phyloP scores from a whole-genome alignment of 2,113 vertebrate species.

The Potamarius usumacintae region DNA sequence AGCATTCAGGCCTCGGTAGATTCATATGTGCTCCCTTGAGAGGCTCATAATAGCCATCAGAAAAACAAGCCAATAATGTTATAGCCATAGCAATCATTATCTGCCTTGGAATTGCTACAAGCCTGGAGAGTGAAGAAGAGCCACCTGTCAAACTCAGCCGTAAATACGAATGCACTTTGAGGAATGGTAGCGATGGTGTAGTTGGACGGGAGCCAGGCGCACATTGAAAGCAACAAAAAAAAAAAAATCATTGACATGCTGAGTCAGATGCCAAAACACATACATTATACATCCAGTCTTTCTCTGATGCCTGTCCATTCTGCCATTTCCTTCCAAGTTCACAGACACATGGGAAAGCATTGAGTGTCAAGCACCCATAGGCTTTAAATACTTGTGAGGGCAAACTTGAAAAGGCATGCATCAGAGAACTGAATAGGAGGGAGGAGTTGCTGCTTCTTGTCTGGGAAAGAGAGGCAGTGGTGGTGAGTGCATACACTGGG shows the following conservation, averaged over 20 bases:
- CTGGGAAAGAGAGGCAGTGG: slow-evolving; percentile 8
- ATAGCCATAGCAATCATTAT: slow-evolving; percentile 70
- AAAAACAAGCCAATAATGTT: slow-evolving; percentile 74
- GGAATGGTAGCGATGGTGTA: slow-evolving; percentile 68
- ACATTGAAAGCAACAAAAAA: slow-evolving; percentile 63
- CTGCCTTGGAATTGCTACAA: slow-evolving; percentile 68
- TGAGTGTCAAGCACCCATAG: slow-evolving; percentile 26
- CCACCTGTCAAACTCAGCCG: slow-evolving; percentile 65
- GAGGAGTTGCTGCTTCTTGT: slow-evolving; percentile 14
- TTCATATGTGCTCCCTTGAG: slow-evolving; percentile 63
- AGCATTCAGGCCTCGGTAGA: slow-evolving; percentile 50
- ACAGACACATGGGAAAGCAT: slow-evolving; percentile 25
- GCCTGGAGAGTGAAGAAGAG: slow-evolving; percentile 61
- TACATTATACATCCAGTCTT: slow-evolving; percentile 47
- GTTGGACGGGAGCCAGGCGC: slow-evolving; percentile 68
- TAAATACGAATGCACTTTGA: slow-evolving; percentile 76
- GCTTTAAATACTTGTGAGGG: slow-evolving; percentile 42
- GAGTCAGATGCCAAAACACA: slow-evolving; percentile 64
- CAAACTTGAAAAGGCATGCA: slow-evolving; percentile 39
- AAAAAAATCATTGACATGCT: slow-evolving; percentile 67
- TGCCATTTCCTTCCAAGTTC: slow-evolving; percentile 40
- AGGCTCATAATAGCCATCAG: slow-evolving; percentile 68
- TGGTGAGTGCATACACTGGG: slow-evolving; percentile 62
- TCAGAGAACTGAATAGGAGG: slow-evolving; percentile 29
- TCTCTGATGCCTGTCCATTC: slow-evolving; percentile 53